Base-by-base conservation (phyloP, 2,797 vertebrate species). In the Nannoperca australis region DNA sequence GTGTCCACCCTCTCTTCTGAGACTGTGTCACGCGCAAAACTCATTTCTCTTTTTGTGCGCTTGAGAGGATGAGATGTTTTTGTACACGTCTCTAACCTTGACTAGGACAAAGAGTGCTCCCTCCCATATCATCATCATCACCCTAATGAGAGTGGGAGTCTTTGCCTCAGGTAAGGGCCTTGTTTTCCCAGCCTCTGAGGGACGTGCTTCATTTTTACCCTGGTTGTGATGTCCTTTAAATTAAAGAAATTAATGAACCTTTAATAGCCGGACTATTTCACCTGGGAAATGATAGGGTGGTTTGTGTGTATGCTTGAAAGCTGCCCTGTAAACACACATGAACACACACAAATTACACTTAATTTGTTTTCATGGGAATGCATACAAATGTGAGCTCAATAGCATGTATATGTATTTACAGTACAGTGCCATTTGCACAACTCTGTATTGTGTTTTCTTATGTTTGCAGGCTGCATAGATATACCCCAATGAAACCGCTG, bases 231-330 rank as follows among this genome's bases (percentile, higher is more conserved):
- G 93, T 94, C 92, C 94, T 95, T 95, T 95, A 94, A 94, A 94
- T 94, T 86, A 93, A 93, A 93, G 90, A 91, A 93, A 95, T 95
- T 92, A 95, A 95, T 95, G 92, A 93, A 90, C 88, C 92, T 88
- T 93, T 95, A 92, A 93, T 82, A 94, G 89, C 49, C 3, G 73
- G 73, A 81, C 82, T 73, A 67, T 84, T 91, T 86, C 88, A 85
- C 82, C 64, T 64, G 88, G 89, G 89, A 88, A 89, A 89, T 75
- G 69, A 68, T 11, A 13, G 32, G 56, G 34, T 36, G 69, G 81
- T 73, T 78, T 73, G 73, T 81, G 70, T 72, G 64, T 67, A 24
- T 65, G 83, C 61, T 47, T 3, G 36, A 63, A 61, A 89, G 72
- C 44, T 67, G 45, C 58, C 56, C 50, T 65, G 64, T 86, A 84